Evolutionary conservation across 1,140 invertebrate species (phyloP), one percentile per base, ranked within the genome.

Genomic region (Branchinecta lindahli): DNA sequence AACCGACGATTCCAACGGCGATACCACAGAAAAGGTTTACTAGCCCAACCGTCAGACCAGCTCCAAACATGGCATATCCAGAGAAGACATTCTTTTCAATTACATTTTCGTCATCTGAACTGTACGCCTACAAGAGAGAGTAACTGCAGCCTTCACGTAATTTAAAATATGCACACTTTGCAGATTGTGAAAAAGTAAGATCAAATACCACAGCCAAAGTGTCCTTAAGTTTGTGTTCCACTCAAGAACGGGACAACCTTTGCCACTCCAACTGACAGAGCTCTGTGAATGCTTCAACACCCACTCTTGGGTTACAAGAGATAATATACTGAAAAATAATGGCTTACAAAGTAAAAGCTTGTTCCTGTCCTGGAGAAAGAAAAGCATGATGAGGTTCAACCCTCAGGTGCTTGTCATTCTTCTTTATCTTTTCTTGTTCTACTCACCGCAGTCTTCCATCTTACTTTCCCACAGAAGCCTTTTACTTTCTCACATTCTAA

Each of bases 21-120:
- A 97, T 88, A 73, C 95, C 95, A 81, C 95, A 98, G 76, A 95
- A 91, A 68, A 98, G 79, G 80, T 98, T 98, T 46, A 92, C 91
- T 66, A 97, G 79, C 8, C 95, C 95, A 46, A 97, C 95, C 67
- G 91, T 90, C 8, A 97, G 75, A 12, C 95, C 95, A 76, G 93
- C 90, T n/a, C 90, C 93, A 79, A 98, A 98, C 85, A 97, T 94
- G 33, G 92, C 80, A 79, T 94, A 96, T 45, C 94, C 94, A 71
- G 87, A 85, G 75, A 88, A 80, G 84, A 84, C 88, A 74, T 89
- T 76, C 10, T 73, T 72, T 67, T 70, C 70, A 44, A 68, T 21
- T 33, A 70, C 61, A 6, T 67, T 67, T 67, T 67, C 66, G 15
- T 67, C 18, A 15, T 15, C 44, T 15, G 15, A 12, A 12, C 10